Evolutionary conservation across 1,140 invertebrate genomes (phyloP), one percentile per base, ranked within the genome.

Genomic region (Acyrthosiphon pisum): DNA sequence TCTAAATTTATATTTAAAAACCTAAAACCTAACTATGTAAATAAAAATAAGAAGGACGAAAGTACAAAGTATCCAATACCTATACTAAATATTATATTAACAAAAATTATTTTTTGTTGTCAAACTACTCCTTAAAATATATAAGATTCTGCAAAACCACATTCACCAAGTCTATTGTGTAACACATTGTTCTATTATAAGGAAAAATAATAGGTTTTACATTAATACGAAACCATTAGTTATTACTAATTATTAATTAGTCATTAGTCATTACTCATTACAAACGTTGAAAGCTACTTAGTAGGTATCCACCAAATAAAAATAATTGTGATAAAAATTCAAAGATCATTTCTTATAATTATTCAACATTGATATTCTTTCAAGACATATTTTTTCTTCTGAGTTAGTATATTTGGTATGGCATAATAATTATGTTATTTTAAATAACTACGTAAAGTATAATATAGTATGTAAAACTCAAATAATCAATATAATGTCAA

Each of bases 141-240:
- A 6, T n/a, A 18, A 44, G 89, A 90, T 60, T 68, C 37, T 44
- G 53, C 89, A 90, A 90, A 60, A 90, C 30, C 14, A 68, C 89
- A 41, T 60, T 26, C 35, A 56, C 9, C 14, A 60, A 56, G 89
- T 90, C 2, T 90, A 90, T 90, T 90, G 44, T 90, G 89, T 90
- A 68, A 68, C 53, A 18, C 41, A 41, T 44, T 60, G 9, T 20
- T 44, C 6, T 26, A 23, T n/a, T 30, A 14, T 11, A 26, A 56
- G 88, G 26, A 89, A 35, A 84, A 41, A 46, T 44, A 46, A 86
- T 86, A 46, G 1, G 35, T 20, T 37, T 20, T 35, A 81, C 20
- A 23, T 83, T 14, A 81, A 35, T 83, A 83, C 22, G n/a, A 83
- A 83, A 37, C n/a, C 6, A 41, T 84, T 2, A 26, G 81, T 44